phyloP scores from a whole-genome alignment of 2,113 vertebrate species.

The Brienomyrus longianalis region DNA sequence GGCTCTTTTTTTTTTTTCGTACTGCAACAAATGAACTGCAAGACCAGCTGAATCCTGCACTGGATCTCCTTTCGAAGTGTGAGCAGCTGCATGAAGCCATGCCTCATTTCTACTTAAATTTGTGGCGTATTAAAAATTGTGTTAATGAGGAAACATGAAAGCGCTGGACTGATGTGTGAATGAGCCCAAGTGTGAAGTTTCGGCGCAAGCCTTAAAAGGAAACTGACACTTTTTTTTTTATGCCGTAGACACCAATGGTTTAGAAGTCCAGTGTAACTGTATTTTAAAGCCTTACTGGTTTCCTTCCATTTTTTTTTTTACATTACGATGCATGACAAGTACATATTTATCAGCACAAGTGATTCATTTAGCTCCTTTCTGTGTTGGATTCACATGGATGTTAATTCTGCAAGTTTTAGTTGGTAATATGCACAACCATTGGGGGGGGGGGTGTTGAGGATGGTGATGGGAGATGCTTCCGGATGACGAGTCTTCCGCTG shows the following conservation, averaged over 20 bases:
- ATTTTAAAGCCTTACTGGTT: neutral
- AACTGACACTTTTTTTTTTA: neutral
- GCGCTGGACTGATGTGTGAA: neutral
- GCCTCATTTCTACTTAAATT: neutral
- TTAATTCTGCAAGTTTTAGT: too few relatives aligned
- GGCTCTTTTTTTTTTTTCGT: neutral
- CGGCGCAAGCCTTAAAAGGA: neutral
- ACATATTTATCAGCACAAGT: neutral
- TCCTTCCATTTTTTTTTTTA: neutral
- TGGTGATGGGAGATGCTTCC: neutral
- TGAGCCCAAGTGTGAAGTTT: neutral
- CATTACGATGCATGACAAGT: neutral
- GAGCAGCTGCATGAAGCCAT: neutral
- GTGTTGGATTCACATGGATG: neutral
- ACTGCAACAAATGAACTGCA: neutral
- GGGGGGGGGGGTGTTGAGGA: neutral
- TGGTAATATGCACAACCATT: neutral
- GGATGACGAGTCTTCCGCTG: neutral
- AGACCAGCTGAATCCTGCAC: neutral
- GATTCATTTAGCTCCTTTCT: neutral
- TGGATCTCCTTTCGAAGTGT: neutral
- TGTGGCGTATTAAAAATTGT: neutral
- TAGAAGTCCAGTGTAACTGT: neutral
- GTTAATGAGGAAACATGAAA: neutral
- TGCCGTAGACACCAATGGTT: neutral